Conservation (phyloP, 2,113 vertebrate genomes). For the Poeciliopsis prolifica region DNA sequence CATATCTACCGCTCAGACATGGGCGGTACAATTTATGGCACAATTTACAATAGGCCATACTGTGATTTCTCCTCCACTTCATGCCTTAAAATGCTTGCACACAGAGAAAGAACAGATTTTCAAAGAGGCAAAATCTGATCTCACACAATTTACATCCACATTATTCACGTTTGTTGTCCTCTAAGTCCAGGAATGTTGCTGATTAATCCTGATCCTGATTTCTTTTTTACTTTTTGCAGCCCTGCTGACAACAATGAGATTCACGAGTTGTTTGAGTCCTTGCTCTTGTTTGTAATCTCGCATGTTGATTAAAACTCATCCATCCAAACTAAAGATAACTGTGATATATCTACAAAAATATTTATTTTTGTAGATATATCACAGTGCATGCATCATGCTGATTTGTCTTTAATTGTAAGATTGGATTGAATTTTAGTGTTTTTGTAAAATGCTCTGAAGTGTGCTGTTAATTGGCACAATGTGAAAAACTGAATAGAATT, state of each 20-base stretch:
- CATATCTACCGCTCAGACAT: constrained; percentile 54
- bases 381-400: no score
- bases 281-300: no score
- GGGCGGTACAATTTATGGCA: constrained; percentile 9
- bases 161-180: constrained; percentile 48
- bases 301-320: no score
- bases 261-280: no score
- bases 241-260: constrained; percentile 1
- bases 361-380: no score
- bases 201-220: constrained; percentile 41
- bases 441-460: not conserved
- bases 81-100: constrained; percentile 53
- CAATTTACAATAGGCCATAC: constrained; percentile 65
- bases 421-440: no score
- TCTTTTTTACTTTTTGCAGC: not conserved
- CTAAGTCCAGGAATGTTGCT: constrained; percentile 31
- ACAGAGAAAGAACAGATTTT: constrained; percentile 41
- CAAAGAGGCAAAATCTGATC: constrained; percentile 44
- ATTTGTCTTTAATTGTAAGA: no score
- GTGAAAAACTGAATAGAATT: not conserved
- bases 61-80: constrained; percentile 55
- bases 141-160: constrained; percentile 19
- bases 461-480: not conserved
- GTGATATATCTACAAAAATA: no score
- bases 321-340: no score